A percentile compares a stretch with the other conserved stretches of the same genome.
Evolutionary conservation across 2,113 vertebrate species (phyloP).

Genomic region (Procavia capensis): DNA sequence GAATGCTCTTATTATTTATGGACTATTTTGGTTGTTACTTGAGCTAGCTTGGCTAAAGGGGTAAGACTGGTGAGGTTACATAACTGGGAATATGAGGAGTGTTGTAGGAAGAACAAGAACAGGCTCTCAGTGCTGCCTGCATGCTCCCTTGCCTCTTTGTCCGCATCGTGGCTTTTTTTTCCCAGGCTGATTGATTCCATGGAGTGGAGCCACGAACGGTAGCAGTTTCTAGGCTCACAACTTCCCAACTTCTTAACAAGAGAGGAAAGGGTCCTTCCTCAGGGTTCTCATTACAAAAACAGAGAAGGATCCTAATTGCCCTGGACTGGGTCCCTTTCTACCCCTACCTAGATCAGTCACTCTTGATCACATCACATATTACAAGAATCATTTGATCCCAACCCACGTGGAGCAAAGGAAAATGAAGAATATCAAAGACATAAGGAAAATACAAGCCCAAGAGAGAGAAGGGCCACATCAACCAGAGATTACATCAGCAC

Average conservation of each 20-base stretch:
- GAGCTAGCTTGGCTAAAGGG: not conserved
- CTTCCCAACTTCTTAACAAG: not conserved
- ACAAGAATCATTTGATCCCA: too few species aligned
- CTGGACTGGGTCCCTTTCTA: not conserved
- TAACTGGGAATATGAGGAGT: not conserved
- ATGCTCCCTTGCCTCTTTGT: not conserved
- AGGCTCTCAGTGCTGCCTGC: not conserved
- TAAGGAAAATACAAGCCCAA: too few species aligned
- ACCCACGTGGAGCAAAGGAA: too few species aligned
- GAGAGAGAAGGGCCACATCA: too few species aligned
- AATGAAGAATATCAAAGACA: too few species aligned
- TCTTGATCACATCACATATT: not conserved
- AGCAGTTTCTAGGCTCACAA: not conserved
- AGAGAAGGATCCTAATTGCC: not conserved
- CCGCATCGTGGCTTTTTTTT: not conserved
- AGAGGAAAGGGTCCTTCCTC: not conserved
- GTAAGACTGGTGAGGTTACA: not conserved
- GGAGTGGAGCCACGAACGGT: not conserved
- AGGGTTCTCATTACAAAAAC: not conserved
- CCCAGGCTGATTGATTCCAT: not conserved
- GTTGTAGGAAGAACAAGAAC: not conserved
- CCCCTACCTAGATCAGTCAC: not conserved
- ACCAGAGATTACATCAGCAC: too few species aligned
- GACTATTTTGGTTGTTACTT: not conserved
- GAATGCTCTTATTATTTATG: not conserved